Evolutionary conservation across 2,888 invertebrate species (phyloP).

Genomic region (Trichopoda pennipes): DNA sequence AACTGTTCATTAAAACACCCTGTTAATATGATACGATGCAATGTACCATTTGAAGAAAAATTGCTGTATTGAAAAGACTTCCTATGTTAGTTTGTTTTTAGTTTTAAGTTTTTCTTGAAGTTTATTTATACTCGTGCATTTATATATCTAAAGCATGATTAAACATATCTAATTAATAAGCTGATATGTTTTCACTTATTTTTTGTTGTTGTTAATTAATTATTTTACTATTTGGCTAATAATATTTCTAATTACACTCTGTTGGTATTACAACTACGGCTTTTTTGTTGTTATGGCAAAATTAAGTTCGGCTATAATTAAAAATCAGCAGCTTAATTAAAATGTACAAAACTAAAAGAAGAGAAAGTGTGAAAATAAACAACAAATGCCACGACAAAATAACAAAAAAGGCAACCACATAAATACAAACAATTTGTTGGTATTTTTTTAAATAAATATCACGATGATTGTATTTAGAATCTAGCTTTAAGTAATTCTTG

Average conservation of each 20-base stretch:
- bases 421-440: background rate
- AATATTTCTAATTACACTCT: background rate
- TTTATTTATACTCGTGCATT: background rate
- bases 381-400: background rate
- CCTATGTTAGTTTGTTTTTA: conserved; percentile 56
- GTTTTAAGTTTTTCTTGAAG: conserved; percentile 28
- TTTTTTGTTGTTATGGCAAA: conserved; percentile 41
- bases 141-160: conserved; percentile 8
- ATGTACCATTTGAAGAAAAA: conserved; percentile 28
- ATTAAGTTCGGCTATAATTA: conserved; percentile 50
- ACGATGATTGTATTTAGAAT: background rate
- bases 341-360: conserved; percentile 6
- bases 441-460: background rate
- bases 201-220: too few species aligned
- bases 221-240: background rate
- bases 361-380: conserved; percentile 39
- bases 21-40: conserved; percentile 30
- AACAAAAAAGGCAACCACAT: background rate
- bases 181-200: background rate
- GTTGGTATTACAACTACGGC: conserved; percentile 31
- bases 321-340: conserved; percentile 59
- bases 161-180: background rate
- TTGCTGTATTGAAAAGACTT: conserved; percentile 51
- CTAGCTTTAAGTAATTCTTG: too few species aligned
- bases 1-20: background rate